These are phyloP conservation scores for Athene noctua DNA, from an alignment of 2,113 vertebrate genomes.

Conservation along the genomic window DNA sequence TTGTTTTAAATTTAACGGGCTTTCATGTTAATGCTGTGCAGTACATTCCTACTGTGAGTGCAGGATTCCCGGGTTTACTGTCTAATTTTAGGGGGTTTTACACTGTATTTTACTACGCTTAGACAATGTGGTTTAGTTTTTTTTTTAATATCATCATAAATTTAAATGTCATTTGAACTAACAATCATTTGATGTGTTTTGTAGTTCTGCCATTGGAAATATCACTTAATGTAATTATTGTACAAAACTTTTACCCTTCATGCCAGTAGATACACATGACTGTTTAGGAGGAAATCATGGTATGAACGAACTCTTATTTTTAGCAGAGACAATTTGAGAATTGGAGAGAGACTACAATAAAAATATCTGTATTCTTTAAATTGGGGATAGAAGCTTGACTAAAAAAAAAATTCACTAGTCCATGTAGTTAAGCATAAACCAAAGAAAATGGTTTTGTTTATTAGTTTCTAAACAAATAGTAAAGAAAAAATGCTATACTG, in stretches of 20 bases:
- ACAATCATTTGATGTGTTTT: constrained; percentile 24
- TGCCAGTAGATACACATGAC: constrained; percentile 22
- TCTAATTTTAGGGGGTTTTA: constrained; percentile 42
- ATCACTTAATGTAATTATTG: constrained; percentile 49
- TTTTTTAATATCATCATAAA: constrained; percentile 47
- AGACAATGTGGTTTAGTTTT: constrained; percentile 2
- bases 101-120: constrained; percentile 52
- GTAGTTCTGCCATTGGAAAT: constrained; percentile 57
- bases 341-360: background rate
- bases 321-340: constrained; percentile 55
- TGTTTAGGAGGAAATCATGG: constrained; percentile 32
- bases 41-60: constrained; percentile 69
- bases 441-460: constrained; percentile 85
- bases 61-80: constrained; percentile 67
- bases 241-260: constrained; percentile 26
- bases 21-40: constrained; percentile 66
- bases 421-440: constrained; percentile 82
- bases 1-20: constrained; percentile 51
- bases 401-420: constrained; percentile 56
- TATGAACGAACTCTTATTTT: constrained; percentile 57
- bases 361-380: constrained; percentile 26
- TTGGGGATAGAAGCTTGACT: constrained; percentile 56
- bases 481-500: constrained; percentile 23
- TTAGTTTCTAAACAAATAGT: constrained; percentile 33
- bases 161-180: constrained; percentile 15